Evolutionary conservation across 2,888 invertebrate genomes (phyloP).

Genomic region (Leucoptera coffeella): DNA sequence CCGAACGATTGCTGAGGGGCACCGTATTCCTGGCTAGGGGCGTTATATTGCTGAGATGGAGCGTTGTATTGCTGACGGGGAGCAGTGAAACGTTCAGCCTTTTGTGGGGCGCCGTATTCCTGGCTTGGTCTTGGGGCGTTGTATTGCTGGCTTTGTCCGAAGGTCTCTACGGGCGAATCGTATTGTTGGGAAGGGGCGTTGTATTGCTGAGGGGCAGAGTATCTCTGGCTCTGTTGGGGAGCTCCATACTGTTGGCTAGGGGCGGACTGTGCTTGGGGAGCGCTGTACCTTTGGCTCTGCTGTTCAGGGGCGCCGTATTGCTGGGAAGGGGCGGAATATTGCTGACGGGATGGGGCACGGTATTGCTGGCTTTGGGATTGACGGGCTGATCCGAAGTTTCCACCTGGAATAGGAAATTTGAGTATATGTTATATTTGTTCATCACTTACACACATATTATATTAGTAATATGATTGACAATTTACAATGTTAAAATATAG

Average conservation of each 20-base stretch:
- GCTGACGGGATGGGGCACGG: slow-evolving; percentile 2
- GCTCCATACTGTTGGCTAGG: slow-evolving; percentile 9
- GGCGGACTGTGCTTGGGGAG: slow-evolving; percentile 6
- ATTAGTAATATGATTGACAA: no score
- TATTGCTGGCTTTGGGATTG: slow-evolving; percentile 4
- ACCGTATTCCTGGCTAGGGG: background rate
- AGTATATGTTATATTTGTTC: no score
- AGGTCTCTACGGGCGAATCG: background rate
- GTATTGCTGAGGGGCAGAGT: background rate
- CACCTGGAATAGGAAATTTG: background rate
- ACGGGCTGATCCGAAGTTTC: background rate
- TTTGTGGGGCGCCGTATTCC: background rate
- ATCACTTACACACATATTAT: no score
- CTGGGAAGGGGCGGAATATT: slow-evolving; percentile 1
- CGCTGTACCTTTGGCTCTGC: background rate
- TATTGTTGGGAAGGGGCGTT: background rate
- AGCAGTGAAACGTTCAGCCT: background rate
- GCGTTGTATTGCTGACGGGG: background rate
- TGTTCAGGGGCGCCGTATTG: slow-evolving; percentile 2
- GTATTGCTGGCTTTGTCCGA: background rate
- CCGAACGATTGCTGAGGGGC: background rate
- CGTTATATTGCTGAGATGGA: background rate
- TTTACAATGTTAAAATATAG: no score
- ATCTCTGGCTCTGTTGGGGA: slow-evolving; percentile 2
- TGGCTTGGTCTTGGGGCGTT: background rate